Base-by-base conservation (phyloP, 2,113 vertebrate genomes). In the Thymallus thymallus region DNA sequence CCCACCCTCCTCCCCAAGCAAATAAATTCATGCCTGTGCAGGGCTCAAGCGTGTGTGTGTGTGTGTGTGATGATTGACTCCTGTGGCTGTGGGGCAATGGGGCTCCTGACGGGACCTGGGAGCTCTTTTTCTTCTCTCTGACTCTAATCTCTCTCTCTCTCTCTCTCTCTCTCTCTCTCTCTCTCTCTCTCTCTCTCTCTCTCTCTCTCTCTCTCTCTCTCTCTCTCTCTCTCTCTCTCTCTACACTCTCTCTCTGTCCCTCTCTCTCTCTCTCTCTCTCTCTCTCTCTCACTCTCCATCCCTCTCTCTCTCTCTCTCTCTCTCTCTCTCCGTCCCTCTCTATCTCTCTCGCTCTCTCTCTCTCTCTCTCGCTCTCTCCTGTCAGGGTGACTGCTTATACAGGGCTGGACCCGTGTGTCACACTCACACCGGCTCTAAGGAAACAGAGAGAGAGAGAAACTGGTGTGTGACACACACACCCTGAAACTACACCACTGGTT, bases 271-370 rank as follows among this genome's bases (percentile, higher is more conserved):
- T 68, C 45, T 65, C 73, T 62, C 61, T 46, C 51, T 13, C 16
- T 46, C 41, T 55, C 23, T 22, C 9, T 68, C 18, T 20, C 9
- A 23, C 1, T 68, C 6, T 45, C 30, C 35, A 6, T 41, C 14
- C 5, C 45, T 7, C 10, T 16, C 23, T n/a, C 26, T 20, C 18
- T 58, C 48, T 48, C 69, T 56, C 24, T 29, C 41, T 26, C 51
- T 68, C 48, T 71, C 73, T 35, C 62, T 67, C 24, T 79, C 29
- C 29, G 65, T 69, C 55, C 74, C 68, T 71, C 70, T 68, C 76
- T 69, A 60, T 71, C 69, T 60, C 63, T 66, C 26, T 66, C 30
- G 5, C 24, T 32, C 30, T 66, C 63, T 66, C 29, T 32, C 64
- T 62, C 9, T 41, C 68, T 72, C 66, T 72, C 12, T 63, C 24